Evolutionary conservation across 2,888 invertebrate species (phyloP), one percentile per base, ranked within the genome.

Genomic region (Nomada ruficornis): DNA sequence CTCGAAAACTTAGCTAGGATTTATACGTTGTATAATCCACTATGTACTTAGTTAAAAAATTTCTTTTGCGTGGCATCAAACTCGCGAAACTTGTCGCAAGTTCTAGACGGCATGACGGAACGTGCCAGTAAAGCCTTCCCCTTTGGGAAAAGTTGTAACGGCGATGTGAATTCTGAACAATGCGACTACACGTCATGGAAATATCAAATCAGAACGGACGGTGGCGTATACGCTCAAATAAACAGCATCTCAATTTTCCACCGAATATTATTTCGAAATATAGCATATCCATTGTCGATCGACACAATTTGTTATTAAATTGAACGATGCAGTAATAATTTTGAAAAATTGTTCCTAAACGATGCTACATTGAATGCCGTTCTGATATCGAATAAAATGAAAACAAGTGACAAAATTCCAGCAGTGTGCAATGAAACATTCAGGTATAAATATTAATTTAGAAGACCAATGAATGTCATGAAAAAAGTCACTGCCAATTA

Each of bases 1-100:
- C 15, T 10, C 47, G 36, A 36, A 36, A 36, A 36, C 59, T n/a
- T 23, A 13, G 57, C 50, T 47, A 29, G 59, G 52, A 52, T 42
- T 65, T 65, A 65, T 59, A 47, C n/a, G 20, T 65, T 36, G 65
- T 76, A 77, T 29, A 50, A 23, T 18, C 47, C 26, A 42, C 23
- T 57, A 26, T 44, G 36, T 36, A 36, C 36, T 76, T 75, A 52
- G 44, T 20, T 36, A 47, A 15, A 15, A 44, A 65, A 77, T 77
- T 77, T 77, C 63, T 77, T 77, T 69, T 15, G 36, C 67, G 4
- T 11, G 15, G 54, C 54, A 23, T 18, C 52, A 55, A 78, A 42
- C 63, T 57, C 63, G 42, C 42, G 68, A 50, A 62, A 42, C 68
- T 57, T 57, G 50, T 57, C 13, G 5, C 36, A 18, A 11, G 11